Evolutionary conservation across 2,888 invertebrate species (phyloP).

Genomic region (Toxonevra muliebris): DNA sequence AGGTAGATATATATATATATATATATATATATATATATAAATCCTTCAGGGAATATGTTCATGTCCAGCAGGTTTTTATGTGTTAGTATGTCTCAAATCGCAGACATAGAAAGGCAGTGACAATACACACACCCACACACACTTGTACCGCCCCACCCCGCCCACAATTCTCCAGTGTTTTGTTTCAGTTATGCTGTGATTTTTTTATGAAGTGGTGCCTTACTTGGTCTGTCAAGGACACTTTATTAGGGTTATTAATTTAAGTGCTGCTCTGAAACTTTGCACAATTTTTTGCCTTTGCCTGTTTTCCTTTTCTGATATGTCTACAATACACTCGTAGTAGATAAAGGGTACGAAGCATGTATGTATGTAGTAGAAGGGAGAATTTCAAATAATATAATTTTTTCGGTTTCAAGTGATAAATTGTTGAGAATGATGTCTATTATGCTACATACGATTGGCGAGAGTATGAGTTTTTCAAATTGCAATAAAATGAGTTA

Average conservation of each 20-base stretch:
- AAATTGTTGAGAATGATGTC: neutral
- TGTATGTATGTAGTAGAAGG: too few relatives aligned
- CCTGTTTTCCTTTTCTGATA: neutral
- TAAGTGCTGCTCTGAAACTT: slow-evolving; percentile 46
- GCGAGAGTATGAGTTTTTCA: neutral
- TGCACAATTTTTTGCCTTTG: neutral
- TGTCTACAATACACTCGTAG: neutral
- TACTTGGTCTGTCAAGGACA: slow-evolving; percentile 46
- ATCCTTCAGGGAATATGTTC: neutral
- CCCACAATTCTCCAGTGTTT: slow-evolving; percentile 1
- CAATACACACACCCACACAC: neutral
- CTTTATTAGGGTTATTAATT: slow-evolving; percentile 63
- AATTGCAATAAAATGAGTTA: neutral
- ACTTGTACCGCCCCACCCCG: neutral
- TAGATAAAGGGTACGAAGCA: neutral
- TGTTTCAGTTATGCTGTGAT: slow-evolving; percentile 32
- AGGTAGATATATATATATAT: slow-evolving; percentile 12
- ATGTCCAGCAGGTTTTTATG: too few relatives aligned
- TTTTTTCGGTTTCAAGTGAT: neutral
- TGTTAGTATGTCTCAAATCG: slow-evolving; percentile 4
- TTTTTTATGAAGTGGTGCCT: slow-evolving; percentile 45
- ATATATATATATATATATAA: slow-evolving; percentile 8
- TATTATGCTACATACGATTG: too few relatives aligned
- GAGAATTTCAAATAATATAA: neutral
- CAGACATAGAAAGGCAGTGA: neutral